Evolutionary conservation across 2,888 invertebrate species (phyloP), one percentile per base, ranked within the genome.

Genomic region (Trichacis sp.): DNA sequence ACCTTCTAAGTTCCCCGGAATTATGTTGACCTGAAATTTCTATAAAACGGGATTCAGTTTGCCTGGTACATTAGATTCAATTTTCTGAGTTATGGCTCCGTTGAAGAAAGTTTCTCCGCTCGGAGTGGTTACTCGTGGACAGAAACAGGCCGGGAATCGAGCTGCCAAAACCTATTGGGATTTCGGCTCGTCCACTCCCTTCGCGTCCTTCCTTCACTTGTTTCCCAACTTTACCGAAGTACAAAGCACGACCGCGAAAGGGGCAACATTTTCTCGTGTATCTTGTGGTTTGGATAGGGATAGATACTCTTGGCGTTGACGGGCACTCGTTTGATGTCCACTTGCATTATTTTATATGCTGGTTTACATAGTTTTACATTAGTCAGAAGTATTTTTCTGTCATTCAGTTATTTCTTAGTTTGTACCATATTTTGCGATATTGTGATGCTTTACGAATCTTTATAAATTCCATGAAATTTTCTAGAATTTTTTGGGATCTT

Each of bases 21-120:
- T 78, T 76, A 79, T 75, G 77, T 73, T 74, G 75, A 63, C 72
- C 74, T 72, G 74, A 77, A 79, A 81, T 80, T 79, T 79, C 77
- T 77, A 77, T 79, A 76, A 79, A 79, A 76, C 73, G 69, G 71
- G 72, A 78, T 76, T 76, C 73, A 71, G 72, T 68, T 69, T 71
- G 73, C 69, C 74, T 60, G 70, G 70, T 73, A 56, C 64, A 77
- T 79, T 76, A 73, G 73, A 79, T 77, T 77, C 74, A 78, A 79
- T 79, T 79, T 80, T 71, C 67, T 72, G 73, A 80, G 77, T 78
- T 81, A 77, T 75, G 67, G 72, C 69, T 73, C 70, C 69, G 52
- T 55, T 59, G 70, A 73, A 78, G 73, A 77, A 78, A 76, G 71
- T 77, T 78, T 77, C 68, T 54, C 64, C 65, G 57, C 61, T 51